Evolutionary conservation across 2,888 invertebrate species (phyloP).

Genomic region (Heterodera filipjevi): DNA sequence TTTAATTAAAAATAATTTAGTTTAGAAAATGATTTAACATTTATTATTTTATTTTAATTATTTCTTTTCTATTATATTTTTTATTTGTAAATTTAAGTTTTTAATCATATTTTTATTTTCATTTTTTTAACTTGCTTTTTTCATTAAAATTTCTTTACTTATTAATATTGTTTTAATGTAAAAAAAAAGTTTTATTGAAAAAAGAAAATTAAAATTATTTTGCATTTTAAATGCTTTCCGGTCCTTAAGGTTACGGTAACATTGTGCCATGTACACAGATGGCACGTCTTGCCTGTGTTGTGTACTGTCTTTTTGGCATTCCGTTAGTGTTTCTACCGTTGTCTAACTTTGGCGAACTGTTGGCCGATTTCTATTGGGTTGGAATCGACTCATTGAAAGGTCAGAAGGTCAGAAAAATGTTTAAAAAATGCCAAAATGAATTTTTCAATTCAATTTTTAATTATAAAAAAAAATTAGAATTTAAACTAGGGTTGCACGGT

Average conservation of each 20-base stretch:
- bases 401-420: conserved; percentile 37
- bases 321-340: conserved; percentile 54
- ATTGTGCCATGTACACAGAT: conserved; percentile 41
- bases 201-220: conserved; percentile 6
- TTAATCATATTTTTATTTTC: too few relatives aligned
- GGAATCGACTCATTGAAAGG: conserved; percentile 36
- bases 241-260: conserved; percentile 52
- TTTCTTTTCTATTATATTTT: too few relatives aligned
- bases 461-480: not conserved
- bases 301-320: conserved; percentile 52
- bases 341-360: conserved; percentile 49
- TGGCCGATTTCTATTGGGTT: conserved; percentile 50
- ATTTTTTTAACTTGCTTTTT: too few relatives aligned
- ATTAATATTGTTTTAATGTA: not conserved
- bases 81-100: too few relatives aligned
- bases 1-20: too few relatives aligned
- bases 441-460: too few relatives aligned
- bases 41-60: too few relatives aligned
- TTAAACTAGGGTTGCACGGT: too few relatives aligned
- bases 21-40: too few relatives aligned
- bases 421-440: too few relatives aligned
- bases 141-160: too few relatives aligned
- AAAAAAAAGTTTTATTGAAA: too few relatives aligned
- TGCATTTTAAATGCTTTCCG: not conserved
- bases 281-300: conserved; percentile 39